Evolutionary conservation across 2,888 invertebrate species (phyloP).

Genomic region (Nesidiocoris tenuis): DNA sequence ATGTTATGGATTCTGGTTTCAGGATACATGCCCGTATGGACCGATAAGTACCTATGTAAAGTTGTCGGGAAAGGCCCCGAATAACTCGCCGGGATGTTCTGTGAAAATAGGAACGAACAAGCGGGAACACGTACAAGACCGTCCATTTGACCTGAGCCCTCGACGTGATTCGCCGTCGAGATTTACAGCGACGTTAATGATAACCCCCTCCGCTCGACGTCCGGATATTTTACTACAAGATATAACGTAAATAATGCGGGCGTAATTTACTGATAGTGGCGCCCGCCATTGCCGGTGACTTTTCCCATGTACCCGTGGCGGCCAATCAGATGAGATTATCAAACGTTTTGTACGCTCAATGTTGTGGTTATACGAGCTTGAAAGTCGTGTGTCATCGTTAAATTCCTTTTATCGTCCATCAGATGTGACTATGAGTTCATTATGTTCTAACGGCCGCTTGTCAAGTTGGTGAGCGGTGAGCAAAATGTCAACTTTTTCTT

Average conservation of each 20-base stretch:
- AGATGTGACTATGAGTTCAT: neutral
- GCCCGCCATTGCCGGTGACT: neutral
- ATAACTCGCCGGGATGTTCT: no score
- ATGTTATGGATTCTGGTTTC: no score
- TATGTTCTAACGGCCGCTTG: no score
- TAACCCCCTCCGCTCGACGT: neutral
- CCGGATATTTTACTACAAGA: conserved; percentile 18
- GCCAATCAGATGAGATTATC: conserved; percentile 7
- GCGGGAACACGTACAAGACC: neutral
- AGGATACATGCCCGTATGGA: no score
- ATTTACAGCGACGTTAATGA: conserved; percentile 14
- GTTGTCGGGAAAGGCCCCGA: no score
- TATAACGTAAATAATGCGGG: conserved; percentile 18
- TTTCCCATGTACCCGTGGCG: neutral
- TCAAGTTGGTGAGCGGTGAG: no score
- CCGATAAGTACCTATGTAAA: no score
- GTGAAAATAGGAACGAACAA: neutral
- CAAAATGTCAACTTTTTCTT: no score
- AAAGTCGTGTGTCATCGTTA: neutral
- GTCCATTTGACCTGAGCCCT: neutral
- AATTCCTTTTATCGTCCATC: neutral
- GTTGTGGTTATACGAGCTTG: neutral
- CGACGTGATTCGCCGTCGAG: neutral
- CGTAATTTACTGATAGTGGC: neutral
- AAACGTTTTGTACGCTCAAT: neutral